These are phyloP conservation scores for Aphaenogaster rudis DNA, from an alignment of 1,140 invertebrate species.

Conservation along the genomic window DNA sequence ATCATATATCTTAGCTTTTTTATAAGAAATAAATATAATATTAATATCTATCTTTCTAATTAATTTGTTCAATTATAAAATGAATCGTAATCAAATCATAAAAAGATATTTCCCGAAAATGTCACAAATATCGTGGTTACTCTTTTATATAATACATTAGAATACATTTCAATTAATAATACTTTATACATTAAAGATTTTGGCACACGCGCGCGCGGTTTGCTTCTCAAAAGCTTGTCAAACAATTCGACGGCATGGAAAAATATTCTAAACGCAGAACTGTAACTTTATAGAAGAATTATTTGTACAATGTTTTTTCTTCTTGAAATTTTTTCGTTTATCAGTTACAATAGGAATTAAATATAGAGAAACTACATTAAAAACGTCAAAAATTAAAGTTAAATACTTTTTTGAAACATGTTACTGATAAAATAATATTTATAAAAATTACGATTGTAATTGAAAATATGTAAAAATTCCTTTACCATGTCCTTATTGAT, in stretches of 20 bases:
- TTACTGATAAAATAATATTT: background rate
- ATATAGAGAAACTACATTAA: background rate
- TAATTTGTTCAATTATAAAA: conserved; percentile 13
- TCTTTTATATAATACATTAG: conserved; percentile 3
- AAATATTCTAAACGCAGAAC: background rate
- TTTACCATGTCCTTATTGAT: background rate
- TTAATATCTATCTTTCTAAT: background rate
- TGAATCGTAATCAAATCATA: background rate
- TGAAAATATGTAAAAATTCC: conserved; percentile 2
- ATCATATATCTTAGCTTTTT: background rate
- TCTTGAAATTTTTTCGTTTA: background rate
- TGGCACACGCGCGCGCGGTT: background rate
- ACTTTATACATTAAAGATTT: background rate
- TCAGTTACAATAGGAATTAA: conserved; percentile 6
- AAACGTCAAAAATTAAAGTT: background rate
- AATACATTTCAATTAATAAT: background rate
- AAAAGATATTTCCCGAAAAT: background rate
- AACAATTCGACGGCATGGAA: conserved; percentile 7
- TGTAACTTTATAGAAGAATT: background rate
- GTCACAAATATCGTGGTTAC: background rate
- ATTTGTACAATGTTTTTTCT: background rate
- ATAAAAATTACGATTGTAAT: background rate
- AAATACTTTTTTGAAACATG: background rate
- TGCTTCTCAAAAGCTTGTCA: conserved; percentile 1
- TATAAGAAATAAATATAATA: conserved; percentile 35